Percentiles rank a stretch among this genome's conserved stretches.
Conservation (phyloP, 1,140 invertebrate genomes). For the Telenomus remus region DNA sequence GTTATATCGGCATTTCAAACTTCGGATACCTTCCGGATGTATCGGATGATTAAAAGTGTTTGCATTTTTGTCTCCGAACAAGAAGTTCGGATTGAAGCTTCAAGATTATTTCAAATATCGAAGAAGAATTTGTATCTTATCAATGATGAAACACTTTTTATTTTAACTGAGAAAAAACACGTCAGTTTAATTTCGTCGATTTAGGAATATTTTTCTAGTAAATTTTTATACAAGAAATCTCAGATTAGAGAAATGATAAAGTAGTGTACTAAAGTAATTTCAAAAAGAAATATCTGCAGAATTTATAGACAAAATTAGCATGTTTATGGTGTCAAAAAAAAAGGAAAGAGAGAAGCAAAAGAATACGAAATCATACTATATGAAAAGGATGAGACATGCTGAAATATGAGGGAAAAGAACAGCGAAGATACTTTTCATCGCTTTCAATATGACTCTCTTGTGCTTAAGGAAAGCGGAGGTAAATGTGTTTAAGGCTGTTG, state of each 20-base stretch:
- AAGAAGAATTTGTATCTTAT: no score
- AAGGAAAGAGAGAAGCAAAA: no score
- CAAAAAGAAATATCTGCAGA: slow-evolving; percentile 1
- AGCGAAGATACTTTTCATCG: slow-evolving; percentile 39
- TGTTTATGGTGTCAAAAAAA: slow-evolving; percentile 22
- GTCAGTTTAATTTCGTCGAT: no score
- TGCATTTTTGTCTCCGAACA: background rate
- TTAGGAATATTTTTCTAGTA: no score
- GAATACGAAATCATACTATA: no score
- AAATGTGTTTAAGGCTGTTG: slow-evolving; percentile 17
- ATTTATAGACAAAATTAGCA: slow-evolving; percentile 34
- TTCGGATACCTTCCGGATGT: background rate
- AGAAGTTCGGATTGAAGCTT: background rate
- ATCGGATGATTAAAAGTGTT: slow-evolving; percentile 11
- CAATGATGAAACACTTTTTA: no score
- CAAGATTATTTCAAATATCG: no score
- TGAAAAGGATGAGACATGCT: background rate
- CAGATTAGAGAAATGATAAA: no score
- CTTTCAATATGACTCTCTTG: slow-evolving; percentile 26
- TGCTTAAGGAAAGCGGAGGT: slow-evolving; percentile 11
- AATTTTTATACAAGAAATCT: no score
- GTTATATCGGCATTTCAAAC: slow-evolving; percentile 22
- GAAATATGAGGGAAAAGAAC: slow-evolving; percentile 31
- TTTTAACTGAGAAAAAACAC: no score
- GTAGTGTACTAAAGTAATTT: slow-evolving; percentile 3